Percentiles rank a stretch among this genome's conserved stretches.
These are phyloP conservation scores for Malthinus seriepunctatus DNA, from an alignment of 2,888 invertebrate species.

Conservation along the genomic window DNA sequence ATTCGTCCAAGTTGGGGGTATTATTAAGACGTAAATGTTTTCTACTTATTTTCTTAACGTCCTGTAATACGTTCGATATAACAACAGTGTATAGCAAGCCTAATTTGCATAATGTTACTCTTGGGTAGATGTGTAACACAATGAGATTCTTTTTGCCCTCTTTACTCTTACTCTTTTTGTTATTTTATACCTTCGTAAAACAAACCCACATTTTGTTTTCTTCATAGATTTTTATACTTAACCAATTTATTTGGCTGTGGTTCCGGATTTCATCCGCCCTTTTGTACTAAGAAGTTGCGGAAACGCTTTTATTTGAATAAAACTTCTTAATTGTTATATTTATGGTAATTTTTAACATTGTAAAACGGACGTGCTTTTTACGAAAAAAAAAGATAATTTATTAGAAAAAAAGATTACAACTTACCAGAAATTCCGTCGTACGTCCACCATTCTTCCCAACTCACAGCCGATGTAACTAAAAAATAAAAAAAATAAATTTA, in stretches of 20 bases:
- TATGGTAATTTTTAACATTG: constrained; percentile 38
- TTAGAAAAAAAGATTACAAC: constrained; percentile 36
- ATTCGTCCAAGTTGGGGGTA: not conserved
- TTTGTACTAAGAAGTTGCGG: constrained; percentile 39
- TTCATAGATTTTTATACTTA: constrained; percentile 42
- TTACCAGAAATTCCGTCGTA: constrained; percentile 94
- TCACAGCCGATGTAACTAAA: constrained; percentile 75
- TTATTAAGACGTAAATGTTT: not conserved
- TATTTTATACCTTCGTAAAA: constrained; percentile 35
- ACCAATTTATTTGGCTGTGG: constrained; percentile 39
- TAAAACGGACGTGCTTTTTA: constrained; percentile 11
- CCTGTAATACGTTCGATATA: constrained; percentile 35
- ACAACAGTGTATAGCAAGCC: constrained; percentile 33
- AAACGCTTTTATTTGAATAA: constrained; percentile 34
- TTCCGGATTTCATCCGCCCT: constrained; percentile 44
- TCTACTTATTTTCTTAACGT: constrained; percentile 15
- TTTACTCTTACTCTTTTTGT: constrained; percentile 37
- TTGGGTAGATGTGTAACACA: constrained; percentile 46
- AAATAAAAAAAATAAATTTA: constrained; percentile 52
- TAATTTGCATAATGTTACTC: constrained; percentile 52
- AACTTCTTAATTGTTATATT: constrained; percentile 43
- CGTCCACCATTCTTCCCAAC: constrained; percentile 97
- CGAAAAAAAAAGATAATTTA: not conserved
- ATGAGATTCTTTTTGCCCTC: constrained; percentile 48
- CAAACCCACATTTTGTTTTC: constrained; percentile 40